Evolutionary conservation across 2,888 invertebrate species (phyloP), one percentile per base, ranked within the genome.

Genomic region (Oeneis ivallda): DNA sequence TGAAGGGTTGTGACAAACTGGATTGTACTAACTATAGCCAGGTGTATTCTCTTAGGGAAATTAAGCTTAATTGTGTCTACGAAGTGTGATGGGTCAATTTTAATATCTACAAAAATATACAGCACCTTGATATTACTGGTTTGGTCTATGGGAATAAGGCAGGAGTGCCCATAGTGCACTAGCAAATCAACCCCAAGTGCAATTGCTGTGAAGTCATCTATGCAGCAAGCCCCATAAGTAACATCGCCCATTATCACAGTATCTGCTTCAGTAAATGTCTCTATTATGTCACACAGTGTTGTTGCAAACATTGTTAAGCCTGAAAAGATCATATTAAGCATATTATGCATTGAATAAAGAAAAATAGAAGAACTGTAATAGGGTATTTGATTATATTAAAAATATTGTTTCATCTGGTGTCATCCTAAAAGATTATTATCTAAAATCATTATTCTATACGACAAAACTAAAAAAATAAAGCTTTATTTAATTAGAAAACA

Each of bases 161-260:
- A 99, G 72, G 98, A 99, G 86, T 99, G 99, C 0, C 99, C 99
- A 83, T 99, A 99, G 87, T 99, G 99, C 39, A 99, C 95, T 71
- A 99, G 89, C 26, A 99, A 90, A 76, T 99, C 97, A 9, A 97
- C 97, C 11, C 96, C 96, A 41, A 99, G 92, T 0, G 98, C 97
- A 76, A 94, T 93, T 0, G 99, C 99, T 0, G 98, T 98, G 81
- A 95, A 96, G 90, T 99, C 99, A 82, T 99, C 99, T 11, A 99
- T 95, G 84, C 99, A 99, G 83, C 99, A 99, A 0, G 99, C 99
- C 45, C 99, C 99, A 81, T 99, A 99, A 0, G 99, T 99, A 15
- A 99, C 99, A 89, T 99, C 99, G 8, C 98, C 99, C 98, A 99
- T 98, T 70, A 99, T 98, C 57, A 99, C 94, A 0, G 96, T 96